Evolutionary conservation across 2,797 vertebrate species (phyloP).

Genomic region (Gobionotothen gibberifrons): DNA sequence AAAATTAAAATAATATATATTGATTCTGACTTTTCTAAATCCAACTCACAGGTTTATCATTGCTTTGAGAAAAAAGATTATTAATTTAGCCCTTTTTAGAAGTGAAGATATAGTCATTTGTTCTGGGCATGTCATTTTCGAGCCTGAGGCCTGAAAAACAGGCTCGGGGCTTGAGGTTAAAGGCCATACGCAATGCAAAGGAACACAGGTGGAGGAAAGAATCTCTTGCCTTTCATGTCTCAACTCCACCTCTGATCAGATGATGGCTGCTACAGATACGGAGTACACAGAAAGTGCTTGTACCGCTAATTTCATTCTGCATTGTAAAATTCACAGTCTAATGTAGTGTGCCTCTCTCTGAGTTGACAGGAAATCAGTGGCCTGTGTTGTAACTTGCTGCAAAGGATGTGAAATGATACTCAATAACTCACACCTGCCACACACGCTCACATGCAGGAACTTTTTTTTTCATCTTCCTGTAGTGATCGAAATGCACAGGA

Average conservation of each 20-base stretch:
- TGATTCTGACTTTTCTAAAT: too few species aligned
- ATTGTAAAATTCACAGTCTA: conserved; percentile 29
- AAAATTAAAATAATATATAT: too few species aligned
- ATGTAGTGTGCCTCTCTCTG: conserved; percentile 27
- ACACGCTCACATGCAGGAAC: neutral
- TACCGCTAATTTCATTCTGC: conserved; percentile 30
- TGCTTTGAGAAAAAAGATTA: too few species aligned
- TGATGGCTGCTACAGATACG: conserved; percentile 25
- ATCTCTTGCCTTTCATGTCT: conserved; percentile 47
- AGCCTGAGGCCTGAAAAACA: too few species aligned
- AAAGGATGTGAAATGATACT: conserved; percentile 73
- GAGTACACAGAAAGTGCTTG: conserved; percentile 11
- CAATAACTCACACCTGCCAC: conserved; percentile 55
- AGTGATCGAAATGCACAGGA: conserved; percentile 60
- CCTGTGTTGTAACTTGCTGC: conserved; percentile 57
- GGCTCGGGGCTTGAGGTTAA: too few species aligned
- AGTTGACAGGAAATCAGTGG: conserved; percentile 71
- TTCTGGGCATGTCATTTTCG: too few species aligned
- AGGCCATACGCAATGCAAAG: neutral
- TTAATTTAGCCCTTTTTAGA: too few species aligned
- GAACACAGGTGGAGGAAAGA: neutral
- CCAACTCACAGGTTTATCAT: too few species aligned
- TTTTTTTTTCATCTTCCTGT: conserved; percentile 34
- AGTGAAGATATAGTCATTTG: too few species aligned
- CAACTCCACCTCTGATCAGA: conserved; percentile 46